Base-by-base conservation (phyloP, 2,888 invertebrate genomes). In the Microdon myrmicae region DNA sequence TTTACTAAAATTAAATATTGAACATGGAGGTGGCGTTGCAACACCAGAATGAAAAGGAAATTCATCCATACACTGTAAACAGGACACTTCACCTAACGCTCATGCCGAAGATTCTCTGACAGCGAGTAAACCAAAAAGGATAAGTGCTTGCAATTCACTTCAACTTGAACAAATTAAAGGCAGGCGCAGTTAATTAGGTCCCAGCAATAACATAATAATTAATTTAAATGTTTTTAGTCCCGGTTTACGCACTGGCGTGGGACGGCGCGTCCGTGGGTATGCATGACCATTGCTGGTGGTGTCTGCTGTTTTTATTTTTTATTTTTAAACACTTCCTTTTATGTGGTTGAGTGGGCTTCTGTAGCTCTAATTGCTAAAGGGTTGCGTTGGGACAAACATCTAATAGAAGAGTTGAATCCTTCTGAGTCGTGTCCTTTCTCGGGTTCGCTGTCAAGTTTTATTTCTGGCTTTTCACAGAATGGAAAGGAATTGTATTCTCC, bases 1-100 rank as follows among this genome's bases (percentile, higher is more conserved):
- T 64, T 64, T 58, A 64, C 64, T 64, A 47, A 38, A 58, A 64
- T 58, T 64, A 64, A 64, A 64, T 64, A 64, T 64, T 64, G 56
- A 64, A 64, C 58, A 51, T 58, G 58, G 64, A 58, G 10, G 17
- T 20, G 14, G 32, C 17, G 17, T 17, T 9, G 20, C 19, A 23
- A 28, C 14, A 49, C 19, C 19, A 8, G 28, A 22, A 41, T 26
- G 25, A 6, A 23, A 26, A 9, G 9, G 14, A 31, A 35, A 28
- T 7, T 16, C n/a, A 37, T 22, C 25, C 37, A 48, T 55, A 43
- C 47, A 37, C 47, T 47, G 29, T 39, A 20, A 38, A 35, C 7
- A 6, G 29, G 7, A 4, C 16, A n/a, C 6, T 9, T 32, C 25
- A 13, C 20, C 14, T 9, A 39, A 23, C n/a, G 32, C 31, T 9